phyloP scores from a whole-genome alignment of 2,888 invertebrate species.

The Tenodera sinensis region DNA sequence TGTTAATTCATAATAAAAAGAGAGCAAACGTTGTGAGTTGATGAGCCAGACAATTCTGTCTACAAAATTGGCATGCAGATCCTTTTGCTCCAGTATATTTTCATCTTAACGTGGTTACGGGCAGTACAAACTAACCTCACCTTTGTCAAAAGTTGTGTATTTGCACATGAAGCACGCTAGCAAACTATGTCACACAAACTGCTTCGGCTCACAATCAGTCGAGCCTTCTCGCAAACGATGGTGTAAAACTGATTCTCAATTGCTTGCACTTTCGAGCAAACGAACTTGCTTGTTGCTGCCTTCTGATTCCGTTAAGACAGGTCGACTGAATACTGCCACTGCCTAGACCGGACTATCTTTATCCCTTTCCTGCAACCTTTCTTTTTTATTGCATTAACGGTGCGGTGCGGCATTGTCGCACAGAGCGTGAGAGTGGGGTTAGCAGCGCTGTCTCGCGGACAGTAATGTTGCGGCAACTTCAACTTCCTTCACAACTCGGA shows the following conservation, averaged over 20 bases:
- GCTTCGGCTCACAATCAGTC: background rate
- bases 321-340: background rate
- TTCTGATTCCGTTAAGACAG: background rate
- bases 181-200: background rate
- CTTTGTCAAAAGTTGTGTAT: background rate
- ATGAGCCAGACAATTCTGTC: background rate
- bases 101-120: background rate
- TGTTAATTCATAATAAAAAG: too few species aligned
- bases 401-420: background rate
- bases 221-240: too few species aligned
- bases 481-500: too few species aligned
- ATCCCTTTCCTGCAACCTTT: background rate
- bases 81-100: background rate
- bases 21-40: too few species aligned
- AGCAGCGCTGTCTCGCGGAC: background rate
- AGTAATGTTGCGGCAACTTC: background rate
- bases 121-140: background rate
- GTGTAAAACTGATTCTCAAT: background rate
- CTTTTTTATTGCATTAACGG: background rate
- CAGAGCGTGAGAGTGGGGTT: background rate
- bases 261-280: background rate
- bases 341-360: background rate
- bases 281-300: background rate
- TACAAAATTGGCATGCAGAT: background rate
- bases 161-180: background rate